Percentiles rank a stretch among this genome's conserved stretches.
Conservation (phyloP, 1,140 invertebrate species). For the Orius laevigatus region DNA sequence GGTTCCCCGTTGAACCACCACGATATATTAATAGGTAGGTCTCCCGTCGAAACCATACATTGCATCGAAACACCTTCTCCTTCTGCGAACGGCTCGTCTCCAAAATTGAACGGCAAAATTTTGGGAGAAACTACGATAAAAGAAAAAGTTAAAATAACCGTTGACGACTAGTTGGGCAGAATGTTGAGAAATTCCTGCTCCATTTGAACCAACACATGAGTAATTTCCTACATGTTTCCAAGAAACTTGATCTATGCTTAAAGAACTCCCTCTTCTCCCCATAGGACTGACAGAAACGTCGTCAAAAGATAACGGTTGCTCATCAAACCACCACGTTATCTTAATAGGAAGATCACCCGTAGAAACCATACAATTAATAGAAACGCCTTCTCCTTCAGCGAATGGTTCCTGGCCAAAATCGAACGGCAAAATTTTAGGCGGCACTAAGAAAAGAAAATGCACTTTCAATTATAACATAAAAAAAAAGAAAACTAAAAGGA, state of each 20-base stretch:
- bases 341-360: slow-evolving; percentile 44
- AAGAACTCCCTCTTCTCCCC: slow-evolving; percentile 34
- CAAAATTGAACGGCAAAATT: slow-evolving; percentile 43
- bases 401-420: slow-evolving; percentile 40
- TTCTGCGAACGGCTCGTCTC: slow-evolving; percentile 32
- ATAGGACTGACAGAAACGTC: slow-evolving; percentile 35
- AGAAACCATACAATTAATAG: slow-evolving; percentile 42
- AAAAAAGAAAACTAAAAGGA: neutral
- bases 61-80: slow-evolving; percentile 29
- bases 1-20: slow-evolving; percentile 37
- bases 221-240: slow-evolving; percentile 54
- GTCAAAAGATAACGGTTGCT: slow-evolving; percentile 30
- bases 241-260: slow-evolving; percentile 57
- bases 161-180: slow-evolving; percentile 43
- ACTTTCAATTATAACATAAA: slow-evolving; percentile 4
- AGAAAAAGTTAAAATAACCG: slow-evolving; percentile 30
- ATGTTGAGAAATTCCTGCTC: slow-evolving; percentile 40
- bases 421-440: slow-evolving; percentile 43
- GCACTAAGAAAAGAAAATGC: slow-evolving; percentile 27
- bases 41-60: slow-evolving; percentile 47
- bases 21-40: slow-evolving; percentile 39
- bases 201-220: slow-evolving; percentile 49
- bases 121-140: slow-evolving; percentile 37
- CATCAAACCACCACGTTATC: slow-evolving; percentile 37
- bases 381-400: slow-evolving; percentile 24